These are phyloP conservation scores for Tinamus major DNA, from an alignment of 2,797 vertebrate genomes.

Conservation along the genomic window DNA sequence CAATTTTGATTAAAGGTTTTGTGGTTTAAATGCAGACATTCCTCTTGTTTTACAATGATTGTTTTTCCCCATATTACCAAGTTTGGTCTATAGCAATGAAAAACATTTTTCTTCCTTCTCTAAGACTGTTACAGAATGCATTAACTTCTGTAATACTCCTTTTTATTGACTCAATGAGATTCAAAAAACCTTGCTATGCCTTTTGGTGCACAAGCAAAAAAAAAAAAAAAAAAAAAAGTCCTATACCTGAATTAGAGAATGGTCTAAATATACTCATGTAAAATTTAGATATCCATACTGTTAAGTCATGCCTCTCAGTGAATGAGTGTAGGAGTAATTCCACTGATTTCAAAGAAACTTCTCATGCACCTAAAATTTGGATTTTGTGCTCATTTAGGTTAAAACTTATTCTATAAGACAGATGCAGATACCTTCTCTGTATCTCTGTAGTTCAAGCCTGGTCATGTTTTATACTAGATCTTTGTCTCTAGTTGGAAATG, in stretches of 20 bases:
- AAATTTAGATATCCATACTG: background rate
- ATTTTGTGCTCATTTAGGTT: background rate
- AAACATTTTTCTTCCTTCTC: slow-evolving; percentile 81
- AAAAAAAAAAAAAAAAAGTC: background rate
- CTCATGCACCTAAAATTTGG: background rate
- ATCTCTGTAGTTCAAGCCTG: background rate
- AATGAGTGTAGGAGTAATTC: background rate
- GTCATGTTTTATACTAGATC: background rate
- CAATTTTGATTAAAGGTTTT: background rate
- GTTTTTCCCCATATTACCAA: slow-evolving; percentile 82
- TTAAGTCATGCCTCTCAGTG: background rate
- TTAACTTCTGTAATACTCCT: slow-evolving; percentile 84
- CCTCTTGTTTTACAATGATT: background rate
- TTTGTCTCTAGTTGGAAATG: background rate
- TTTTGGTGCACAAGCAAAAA: background rate
- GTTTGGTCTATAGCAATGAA: slow-evolving; percentile 83
- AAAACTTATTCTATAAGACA: background rate
- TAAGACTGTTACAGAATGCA: slow-evolving; percentile 88
- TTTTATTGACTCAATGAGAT: slow-evolving; percentile 76
- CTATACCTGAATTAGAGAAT: background rate
- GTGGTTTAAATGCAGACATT: background rate
- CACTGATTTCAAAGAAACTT: background rate
- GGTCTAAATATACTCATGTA: background rate
- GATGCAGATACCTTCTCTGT: background rate
- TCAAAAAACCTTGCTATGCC: background rate